Percentiles rank a stretch among this genome's conserved stretches.
These are phyloP conservation scores for Drosophila cracens DNA, from an alignment of 2,888 invertebrate genomes.

Conservation along the genomic window DNA sequence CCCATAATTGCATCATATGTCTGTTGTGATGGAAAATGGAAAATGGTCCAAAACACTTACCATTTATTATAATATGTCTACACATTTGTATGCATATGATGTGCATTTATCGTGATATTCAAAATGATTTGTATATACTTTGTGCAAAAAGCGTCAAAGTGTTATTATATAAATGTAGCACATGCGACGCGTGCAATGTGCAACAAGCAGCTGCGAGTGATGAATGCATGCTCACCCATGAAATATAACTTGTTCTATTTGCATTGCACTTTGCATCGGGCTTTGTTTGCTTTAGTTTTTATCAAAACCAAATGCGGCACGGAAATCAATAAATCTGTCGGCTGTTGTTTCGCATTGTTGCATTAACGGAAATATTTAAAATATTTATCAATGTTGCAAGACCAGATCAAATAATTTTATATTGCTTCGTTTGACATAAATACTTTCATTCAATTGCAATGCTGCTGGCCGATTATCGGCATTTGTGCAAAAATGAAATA, in stretches of 20 bases:
- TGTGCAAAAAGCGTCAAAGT: slow-evolving; percentile 38
- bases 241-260: slow-evolving; percentile 4
- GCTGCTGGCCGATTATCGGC: slow-evolving; percentile 8
- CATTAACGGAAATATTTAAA: slow-evolving; percentile 55
- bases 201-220: slow-evolving; percentile 13
- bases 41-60: slow-evolving; percentile 10
- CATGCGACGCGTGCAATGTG: slow-evolving; percentile 30
- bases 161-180: slow-evolving; percentile 52
- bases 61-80: slow-evolving; percentile 23
- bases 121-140: slow-evolving; percentile 22
- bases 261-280: slow-evolving; percentile 4
- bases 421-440: slow-evolving; percentile 27
- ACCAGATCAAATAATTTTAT: slow-evolving; percentile 24
- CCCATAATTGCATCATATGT: slow-evolving; percentile 57
- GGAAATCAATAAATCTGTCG: slow-evolving; percentile 65
- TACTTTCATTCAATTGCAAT: slow-evolving; percentile 40
- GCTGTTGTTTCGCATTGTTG: slow-evolving; percentile 25
- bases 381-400: slow-evolving; percentile 51
- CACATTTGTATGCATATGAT: slow-evolving; percentile 18
- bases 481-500: slow-evolving; percentile 11
- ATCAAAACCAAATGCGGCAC: slow-evolving; percentile 7
- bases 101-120: slow-evolving; percentile 31
- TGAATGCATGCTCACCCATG: slow-evolving; percentile 18
- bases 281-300: slow-evolving; percentile 31
- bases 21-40: slow-evolving; percentile 13